phyloP scores from a whole-genome alignment of 2,113 vertebrate genomes.

The Plestiodon gilberti region DNA sequence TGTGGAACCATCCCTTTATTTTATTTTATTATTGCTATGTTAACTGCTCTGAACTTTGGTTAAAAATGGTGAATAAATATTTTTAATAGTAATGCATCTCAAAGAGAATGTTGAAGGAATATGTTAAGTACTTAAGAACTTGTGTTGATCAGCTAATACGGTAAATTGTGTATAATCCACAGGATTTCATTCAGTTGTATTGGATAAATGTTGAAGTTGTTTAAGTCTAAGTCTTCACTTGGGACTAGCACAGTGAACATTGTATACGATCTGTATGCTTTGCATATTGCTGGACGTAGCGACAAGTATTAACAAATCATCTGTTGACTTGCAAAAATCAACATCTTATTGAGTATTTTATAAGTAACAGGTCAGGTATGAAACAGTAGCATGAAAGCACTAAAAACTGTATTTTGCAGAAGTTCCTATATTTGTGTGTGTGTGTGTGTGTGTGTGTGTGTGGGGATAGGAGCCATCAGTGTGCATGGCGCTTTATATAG shows the following conservation, averaged over 20 bases:
- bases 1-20: too few relatives aligned
- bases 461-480: too few relatives aligned
- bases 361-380: too few relatives aligned
- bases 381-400: neutral
- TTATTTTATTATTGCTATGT: too few relatives aligned
- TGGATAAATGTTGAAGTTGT: neutral
- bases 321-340: too few relatives aligned
- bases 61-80: too few relatives aligned
- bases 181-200: neutral
- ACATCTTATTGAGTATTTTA: too few relatives aligned
- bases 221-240: neutral
- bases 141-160: neutral
- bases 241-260: neutral
- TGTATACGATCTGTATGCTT: neutral
- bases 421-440: neutral
- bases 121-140: neutral
- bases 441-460: too few relatives aligned
- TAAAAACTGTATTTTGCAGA: neutral
- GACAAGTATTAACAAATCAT: too few relatives aligned
- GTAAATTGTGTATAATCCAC: neutral
- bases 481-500: too few relatives aligned
- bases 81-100: neutral
- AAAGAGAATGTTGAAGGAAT: neutral
- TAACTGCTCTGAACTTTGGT: too few relatives aligned
- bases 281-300: too few relatives aligned